Evolutionary conservation across 2,888 invertebrate genomes (phyloP).

Genomic region (Limenitis camilla): DNA sequence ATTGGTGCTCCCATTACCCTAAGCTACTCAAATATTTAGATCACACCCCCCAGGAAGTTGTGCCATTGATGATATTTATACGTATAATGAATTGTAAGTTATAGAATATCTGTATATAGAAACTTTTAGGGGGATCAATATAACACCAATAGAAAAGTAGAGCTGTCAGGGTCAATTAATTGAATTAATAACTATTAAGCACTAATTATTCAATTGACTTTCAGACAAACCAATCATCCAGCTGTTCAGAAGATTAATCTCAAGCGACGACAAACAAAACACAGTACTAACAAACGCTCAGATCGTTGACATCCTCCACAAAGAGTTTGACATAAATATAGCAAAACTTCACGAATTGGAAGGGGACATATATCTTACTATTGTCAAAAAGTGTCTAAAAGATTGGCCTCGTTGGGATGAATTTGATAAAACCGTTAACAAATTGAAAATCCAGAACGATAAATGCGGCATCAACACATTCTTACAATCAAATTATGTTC

Average conservation of each 20-base stretch:
- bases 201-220: neutral
- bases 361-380: slow-evolving; percentile 48
- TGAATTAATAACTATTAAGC: too few relatives aligned
- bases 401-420: slow-evolving; percentile 62
- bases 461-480: slow-evolving; percentile 31
- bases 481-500: slow-evolving; percentile 39
- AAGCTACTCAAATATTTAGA: too few relatives aligned
- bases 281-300: slow-evolving; percentile 52
- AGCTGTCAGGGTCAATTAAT: too few relatives aligned
- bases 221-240: slow-evolving; percentile 51
- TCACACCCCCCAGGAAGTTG: too few relatives aligned
- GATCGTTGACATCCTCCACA: slow-evolving; percentile 44
- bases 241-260: slow-evolving; percentile 44
- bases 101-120: too few relatives aligned
- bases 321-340: slow-evolving; percentile 44
- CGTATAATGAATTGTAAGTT: too few relatives aligned
- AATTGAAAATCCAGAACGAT: slow-evolving; percentile 31
- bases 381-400: slow-evolving; percentile 54
- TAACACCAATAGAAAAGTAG: too few relatives aligned
- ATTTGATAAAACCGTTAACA: slow-evolving; percentile 40
- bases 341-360: slow-evolving; percentile 39
- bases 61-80: too few relatives aligned
- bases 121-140: too few relatives aligned
- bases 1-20: too few relatives aligned
- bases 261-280: slow-evolving; percentile 44